Base-by-base conservation (phyloP, 2,888 invertebrate genomes). In the Lithophane semibrunnea region DNA sequence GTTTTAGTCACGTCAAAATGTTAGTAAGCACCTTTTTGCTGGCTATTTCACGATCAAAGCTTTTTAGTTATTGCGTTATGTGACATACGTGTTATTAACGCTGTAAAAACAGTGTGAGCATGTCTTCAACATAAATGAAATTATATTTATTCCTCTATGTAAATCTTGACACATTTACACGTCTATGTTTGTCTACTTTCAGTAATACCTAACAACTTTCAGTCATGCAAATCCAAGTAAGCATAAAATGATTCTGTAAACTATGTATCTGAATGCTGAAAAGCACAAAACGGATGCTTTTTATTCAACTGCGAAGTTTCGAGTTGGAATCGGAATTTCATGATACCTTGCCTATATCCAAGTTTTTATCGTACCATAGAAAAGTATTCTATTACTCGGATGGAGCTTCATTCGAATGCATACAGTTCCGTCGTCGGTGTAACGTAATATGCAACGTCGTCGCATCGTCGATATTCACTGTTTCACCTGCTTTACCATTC, bases 401-500 rank as follows among this genome's bases (percentile, higher is more conserved):
- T 67, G 58, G 52, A 64, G 73, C 79, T 86, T 89, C 88, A 90
- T 90, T 90, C 81, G 64, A 82, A 89, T 90, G 88, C 90, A 90
- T 79, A 65, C 78, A 76, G 68, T 63, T 75, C 68, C 76, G 52
- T 47, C 75, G 70, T 49, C 65, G 73, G 65, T 80, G 84, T 89
- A 88, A 86, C 86, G 84, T 90, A 89, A 90, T 88, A 85, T 86
- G 86, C 86, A 84, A 75, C 83, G 83, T 83, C 79, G 80, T 85
- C 71, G 78, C 79, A 84, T 86, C 86, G 80, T 83, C 86, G 85
- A 87, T 88, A 87, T 86, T 87, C 88, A 82, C 85, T 86, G 87
- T 90, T 89, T 88, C 87, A 87, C 89, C 89, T 88, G 85, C 66
- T 89, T 89, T 87, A 78, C 82, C 82, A 87, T 89, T 88, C 88